Conservation (phyloP, 2,113 vertebrate genomes). For the Hipposideros armiger region DNA sequence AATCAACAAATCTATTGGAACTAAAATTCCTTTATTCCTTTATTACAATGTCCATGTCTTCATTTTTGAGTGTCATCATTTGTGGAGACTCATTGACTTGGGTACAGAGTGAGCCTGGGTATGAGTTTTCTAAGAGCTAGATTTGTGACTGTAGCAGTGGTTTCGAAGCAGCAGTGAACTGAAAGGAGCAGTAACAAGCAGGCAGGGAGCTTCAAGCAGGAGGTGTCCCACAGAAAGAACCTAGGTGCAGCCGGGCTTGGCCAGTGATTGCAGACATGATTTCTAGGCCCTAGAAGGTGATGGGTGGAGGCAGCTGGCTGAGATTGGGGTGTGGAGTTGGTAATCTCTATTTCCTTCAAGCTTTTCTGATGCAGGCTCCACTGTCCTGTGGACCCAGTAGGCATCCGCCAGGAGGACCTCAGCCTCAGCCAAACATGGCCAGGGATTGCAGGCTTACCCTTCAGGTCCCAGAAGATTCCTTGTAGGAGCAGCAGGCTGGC, state of each 20-base stretch:
- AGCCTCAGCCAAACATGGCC: background rate
- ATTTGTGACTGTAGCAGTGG: background rate
- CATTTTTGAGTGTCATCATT: conserved; percentile 21
- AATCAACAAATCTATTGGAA: conserved; percentile 38
- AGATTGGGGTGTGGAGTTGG: background rate
- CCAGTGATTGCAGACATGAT: background rate
- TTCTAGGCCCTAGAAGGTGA: background rate
- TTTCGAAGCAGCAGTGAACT: background rate
- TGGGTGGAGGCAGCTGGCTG: background rate
- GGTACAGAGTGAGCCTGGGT: background rate
- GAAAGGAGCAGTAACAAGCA: background rate
- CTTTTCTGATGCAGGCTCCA: background rate
- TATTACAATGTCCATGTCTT: background rate
- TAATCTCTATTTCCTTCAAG: background rate
- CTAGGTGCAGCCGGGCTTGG: background rate
- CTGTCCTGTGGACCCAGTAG: background rate
- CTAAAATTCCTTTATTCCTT: conserved; percentile 39
- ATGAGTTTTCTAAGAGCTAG: background rate
- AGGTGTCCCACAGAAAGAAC: background rate
- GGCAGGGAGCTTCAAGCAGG: background rate
- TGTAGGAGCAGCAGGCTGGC: background rate
- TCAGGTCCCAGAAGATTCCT: background rate
- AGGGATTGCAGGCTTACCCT: background rate
- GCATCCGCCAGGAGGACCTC: background rate
- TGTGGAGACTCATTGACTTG: background rate